phyloP scores from a whole-genome alignment of 2,113 vertebrate genomes.

The Sigmodon hispidus region DNA sequence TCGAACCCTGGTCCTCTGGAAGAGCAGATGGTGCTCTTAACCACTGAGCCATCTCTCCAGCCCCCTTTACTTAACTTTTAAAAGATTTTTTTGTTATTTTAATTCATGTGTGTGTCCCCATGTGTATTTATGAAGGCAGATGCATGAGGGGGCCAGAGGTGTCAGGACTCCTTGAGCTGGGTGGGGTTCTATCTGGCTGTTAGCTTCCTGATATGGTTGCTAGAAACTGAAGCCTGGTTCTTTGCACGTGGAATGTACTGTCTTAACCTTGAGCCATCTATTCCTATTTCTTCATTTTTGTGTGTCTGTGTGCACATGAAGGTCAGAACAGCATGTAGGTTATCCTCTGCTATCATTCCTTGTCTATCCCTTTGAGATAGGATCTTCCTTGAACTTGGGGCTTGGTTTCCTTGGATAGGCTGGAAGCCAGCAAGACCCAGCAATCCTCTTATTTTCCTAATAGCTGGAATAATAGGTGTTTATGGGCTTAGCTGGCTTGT shows the following conservation, averaged over 20 bases:
- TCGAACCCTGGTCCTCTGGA: no score
- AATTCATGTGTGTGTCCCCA: not conserved
- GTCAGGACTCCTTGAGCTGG: no score
- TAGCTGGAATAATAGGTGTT: not conserved
- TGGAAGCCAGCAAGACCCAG: not conserved
- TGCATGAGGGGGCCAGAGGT: not conserved
- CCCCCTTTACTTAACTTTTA: not conserved
- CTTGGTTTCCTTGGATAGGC: not conserved
- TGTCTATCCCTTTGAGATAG: not conserved
- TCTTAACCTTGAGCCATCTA: not conserved
- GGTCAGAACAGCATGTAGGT: not conserved
- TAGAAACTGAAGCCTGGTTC: not conserved
- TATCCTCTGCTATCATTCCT: no score
- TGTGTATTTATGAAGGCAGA: not conserved
- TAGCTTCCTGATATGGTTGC: not conserved
- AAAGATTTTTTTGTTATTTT: not conserved
- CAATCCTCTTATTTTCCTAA: no score
- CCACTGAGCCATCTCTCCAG: no score
- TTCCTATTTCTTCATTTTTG: not conserved
- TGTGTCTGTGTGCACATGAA: not conserved
- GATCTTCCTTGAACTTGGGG: not conserved
- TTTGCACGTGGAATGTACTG: not conserved
- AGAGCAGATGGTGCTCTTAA: no score
- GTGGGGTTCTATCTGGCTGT: not conserved
- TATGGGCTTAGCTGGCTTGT: not conserved